Percentiles rank a stretch among this genome's conserved stretches.
Evolutionary conservation across 2,888 invertebrate genomes (phyloP).

Genomic region (Eupeodes luniger): DNA sequence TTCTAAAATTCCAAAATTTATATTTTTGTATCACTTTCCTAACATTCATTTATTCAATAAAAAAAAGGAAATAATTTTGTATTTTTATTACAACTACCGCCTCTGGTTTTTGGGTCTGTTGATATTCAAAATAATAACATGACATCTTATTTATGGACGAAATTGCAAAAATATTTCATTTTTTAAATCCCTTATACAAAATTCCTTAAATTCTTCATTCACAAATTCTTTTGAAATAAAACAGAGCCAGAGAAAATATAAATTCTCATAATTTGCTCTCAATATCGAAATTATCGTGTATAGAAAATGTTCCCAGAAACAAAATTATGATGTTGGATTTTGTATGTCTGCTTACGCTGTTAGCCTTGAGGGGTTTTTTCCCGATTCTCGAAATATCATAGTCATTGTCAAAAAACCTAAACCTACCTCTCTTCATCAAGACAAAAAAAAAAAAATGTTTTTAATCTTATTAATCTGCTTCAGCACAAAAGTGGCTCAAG

Average conservation of each 20-base stretch:
- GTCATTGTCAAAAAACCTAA: conserved; percentile 4
- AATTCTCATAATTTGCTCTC: neutral
- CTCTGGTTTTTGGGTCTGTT: too few relatives aligned
- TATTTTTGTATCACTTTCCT: too few relatives aligned
- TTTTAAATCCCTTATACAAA: neutral
- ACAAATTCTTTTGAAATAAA: neutral
- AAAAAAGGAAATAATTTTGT: too few relatives aligned
- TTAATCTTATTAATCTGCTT: conserved; percentile 30
- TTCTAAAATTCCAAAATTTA: too few relatives aligned
- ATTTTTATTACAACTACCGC: too few relatives aligned
- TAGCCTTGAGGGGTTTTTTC: neutral
- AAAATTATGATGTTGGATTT: neutral
- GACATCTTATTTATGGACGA: too few relatives aligned
- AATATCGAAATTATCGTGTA: neutral
- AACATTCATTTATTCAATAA: too few relatives aligned
- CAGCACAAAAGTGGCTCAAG: conserved; percentile 19
- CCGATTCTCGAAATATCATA: conserved; percentile 7
- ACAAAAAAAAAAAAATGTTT: conserved; percentile 11
- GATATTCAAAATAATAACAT: too few relatives aligned
- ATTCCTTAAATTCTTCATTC: too few relatives aligned
- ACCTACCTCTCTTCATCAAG: neutral
- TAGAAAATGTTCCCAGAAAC: too few relatives aligned
- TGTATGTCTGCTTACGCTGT: neutral
- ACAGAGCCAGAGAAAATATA: neutral
- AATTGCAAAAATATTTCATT: neutral